Conservation (phyloP, 1,140 invertebrate genomes). For the Temnothorax curvispinosus region DNA sequence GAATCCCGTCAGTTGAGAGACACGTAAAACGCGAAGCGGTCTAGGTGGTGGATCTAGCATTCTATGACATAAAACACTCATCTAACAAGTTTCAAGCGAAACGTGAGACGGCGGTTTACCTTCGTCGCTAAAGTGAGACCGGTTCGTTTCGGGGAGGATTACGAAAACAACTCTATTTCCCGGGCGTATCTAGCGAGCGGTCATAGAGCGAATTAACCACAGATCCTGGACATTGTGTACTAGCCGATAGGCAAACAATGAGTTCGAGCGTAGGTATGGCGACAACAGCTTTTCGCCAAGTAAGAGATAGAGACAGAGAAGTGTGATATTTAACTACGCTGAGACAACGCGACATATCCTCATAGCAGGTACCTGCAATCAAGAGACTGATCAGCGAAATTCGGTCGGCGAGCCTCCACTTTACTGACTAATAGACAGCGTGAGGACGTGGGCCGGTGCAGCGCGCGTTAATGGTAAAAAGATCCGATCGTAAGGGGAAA, state of each 20-base stretch:
- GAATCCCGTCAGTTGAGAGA: background rate
- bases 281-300: conserved; percentile 67
- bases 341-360: conserved; percentile 77
- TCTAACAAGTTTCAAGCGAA: conserved; percentile 73
- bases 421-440: conserved; percentile 43
- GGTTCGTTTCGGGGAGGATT: conserved; percentile 66
- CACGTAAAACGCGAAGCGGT: background rate
- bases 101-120: conserved; percentile 75
- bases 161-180: conserved; percentile 72
- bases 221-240: conserved; percentile 77
- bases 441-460: background rate
- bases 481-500: background rate
- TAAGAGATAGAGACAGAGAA: conserved; percentile 60
- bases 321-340: conserved; percentile 75
- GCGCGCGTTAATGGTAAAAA: conserved; percentile 50
- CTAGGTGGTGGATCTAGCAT: conserved; percentile 65
- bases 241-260: conserved; percentile 75
- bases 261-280: conserved; percentile 73
- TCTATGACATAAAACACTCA: conserved; percentile 71
- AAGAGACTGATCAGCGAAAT: conserved; percentile 75
- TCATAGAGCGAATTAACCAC: conserved; percentile 74
- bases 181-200: conserved; percentile 68
- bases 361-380: conserved; percentile 83
- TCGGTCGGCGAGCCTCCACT: background rate
- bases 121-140: conserved; percentile 78